Evolutionary conservation across 2,888 invertebrate genomes (phyloP).

Genomic region (Cephus nigrinus): DNA sequence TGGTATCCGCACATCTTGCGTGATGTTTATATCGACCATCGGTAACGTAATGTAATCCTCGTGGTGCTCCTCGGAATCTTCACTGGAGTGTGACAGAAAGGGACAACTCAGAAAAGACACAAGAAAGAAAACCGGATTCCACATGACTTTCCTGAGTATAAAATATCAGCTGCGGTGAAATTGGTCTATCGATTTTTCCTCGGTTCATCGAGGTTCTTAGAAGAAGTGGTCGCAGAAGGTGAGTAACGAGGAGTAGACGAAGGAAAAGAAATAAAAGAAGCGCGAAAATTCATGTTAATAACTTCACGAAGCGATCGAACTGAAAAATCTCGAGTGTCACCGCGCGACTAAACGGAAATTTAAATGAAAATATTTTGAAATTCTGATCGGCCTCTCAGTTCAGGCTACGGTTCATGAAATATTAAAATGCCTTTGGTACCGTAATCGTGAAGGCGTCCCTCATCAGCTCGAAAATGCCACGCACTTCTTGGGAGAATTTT

Average conservation of each 20-base stretch:
- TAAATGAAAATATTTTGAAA: neutral
- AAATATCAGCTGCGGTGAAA: neutral
- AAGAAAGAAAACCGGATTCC: neutral
- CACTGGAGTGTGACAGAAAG: neutral
- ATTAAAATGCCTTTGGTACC: neutral
- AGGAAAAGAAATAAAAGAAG: neutral
- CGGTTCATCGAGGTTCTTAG: neutral
- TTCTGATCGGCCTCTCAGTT: neutral
- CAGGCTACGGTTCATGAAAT: neutral
- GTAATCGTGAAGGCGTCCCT: neutral
- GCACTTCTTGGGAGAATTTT: neutral
- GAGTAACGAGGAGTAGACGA: neutral
- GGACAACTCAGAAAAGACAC: neutral
- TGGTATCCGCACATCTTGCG: neutral
- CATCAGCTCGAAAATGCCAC: neutral
- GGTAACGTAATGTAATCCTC: neutral
- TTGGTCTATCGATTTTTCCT: neutral
- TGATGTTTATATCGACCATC: neutral
- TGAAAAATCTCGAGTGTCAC: neutral
- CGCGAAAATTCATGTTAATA: neutral
- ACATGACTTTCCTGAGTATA: neutral
- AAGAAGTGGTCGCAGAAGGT: neutral
- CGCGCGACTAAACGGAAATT: neutral
- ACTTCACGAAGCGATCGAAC: neutral
- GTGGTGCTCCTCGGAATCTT: neutral